phyloP scores from a whole-genome alignment of 2,113 vertebrate species.

The Megaptera novaeangliae region DNA sequence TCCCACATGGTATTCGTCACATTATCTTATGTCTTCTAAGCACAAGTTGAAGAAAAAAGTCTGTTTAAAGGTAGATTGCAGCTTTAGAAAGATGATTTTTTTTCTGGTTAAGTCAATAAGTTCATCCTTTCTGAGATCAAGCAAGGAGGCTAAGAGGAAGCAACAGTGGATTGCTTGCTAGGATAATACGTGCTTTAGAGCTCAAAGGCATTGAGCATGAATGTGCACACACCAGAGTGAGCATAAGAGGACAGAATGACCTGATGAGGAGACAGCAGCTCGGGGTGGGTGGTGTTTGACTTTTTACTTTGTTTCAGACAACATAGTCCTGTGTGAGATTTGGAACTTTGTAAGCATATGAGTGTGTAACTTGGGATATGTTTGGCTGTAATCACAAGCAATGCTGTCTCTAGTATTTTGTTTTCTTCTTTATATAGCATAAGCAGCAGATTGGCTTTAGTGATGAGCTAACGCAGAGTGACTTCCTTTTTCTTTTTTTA shows the following conservation, averaged over 20 bases:
- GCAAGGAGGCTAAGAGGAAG: slow-evolving; percentile 52
- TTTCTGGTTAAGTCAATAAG: not conserved
- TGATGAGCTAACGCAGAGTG: not conserved
- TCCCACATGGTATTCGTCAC: not conserved
- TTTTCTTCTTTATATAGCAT: not conserved
- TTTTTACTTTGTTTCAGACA: not conserved
- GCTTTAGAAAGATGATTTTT: slow-evolving; percentile 19
- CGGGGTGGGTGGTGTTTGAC: not conserved
- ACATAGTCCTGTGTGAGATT: not conserved
- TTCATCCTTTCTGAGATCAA: slow-evolving; percentile 17
- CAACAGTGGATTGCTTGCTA: slow-evolving; percentile 31
- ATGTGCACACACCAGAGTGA: not conserved
- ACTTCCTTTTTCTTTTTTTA: accelerated
- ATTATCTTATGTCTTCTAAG: not conserved
- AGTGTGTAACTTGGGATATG: not conserved
- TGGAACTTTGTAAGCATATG: not conserved
- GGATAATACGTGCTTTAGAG: slow-evolving; percentile 52
- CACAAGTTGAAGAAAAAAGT: not conserved
- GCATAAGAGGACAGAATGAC: not conserved
- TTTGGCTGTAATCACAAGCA: not conserved
- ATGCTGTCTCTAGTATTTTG: not conserved
- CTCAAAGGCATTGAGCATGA: not conserved
- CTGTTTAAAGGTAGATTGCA: not conserved
- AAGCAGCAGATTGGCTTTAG: not conserved
- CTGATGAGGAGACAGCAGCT: not conserved